Evolutionary conservation across 2,113 vertebrate species (phyloP).

Genomic region (Otis tarda): DNA sequence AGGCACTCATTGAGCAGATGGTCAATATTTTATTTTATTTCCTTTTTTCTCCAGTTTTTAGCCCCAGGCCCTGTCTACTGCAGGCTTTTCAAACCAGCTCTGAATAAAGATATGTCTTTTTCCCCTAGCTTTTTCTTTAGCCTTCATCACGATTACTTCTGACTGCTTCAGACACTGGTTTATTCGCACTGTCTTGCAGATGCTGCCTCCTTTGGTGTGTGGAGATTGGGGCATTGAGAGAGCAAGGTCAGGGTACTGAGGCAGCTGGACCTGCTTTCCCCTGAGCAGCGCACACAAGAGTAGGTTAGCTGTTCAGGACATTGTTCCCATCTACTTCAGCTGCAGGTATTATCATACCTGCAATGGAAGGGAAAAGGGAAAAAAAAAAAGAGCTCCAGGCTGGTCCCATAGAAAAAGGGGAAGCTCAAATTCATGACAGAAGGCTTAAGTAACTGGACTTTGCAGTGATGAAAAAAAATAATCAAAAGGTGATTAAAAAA

Average conservation of each 20-base stretch:
- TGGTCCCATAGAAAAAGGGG: not conserved
- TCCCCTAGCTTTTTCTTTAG: not conserved
- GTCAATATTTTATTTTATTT: constrained; percentile 7
- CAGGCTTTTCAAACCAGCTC: not conserved
- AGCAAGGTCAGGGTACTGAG: not conserved
- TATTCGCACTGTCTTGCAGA: not conserved
- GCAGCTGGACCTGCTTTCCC: not conserved
- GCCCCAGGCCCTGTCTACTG: not conserved
- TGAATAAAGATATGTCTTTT: not conserved
- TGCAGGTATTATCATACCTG: not conserved
- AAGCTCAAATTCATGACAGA: not conserved
- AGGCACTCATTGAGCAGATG: not conserved
- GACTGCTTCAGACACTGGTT: not conserved
- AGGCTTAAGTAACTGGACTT: not conserved
- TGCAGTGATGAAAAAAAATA: not conserved
- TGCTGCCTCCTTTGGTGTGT: not conserved
- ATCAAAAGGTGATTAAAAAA: not conserved
- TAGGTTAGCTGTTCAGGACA: not conserved
- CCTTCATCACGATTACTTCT: not conserved
- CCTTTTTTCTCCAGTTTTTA: not conserved
- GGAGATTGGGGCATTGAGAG: not conserved
- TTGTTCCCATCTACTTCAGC: not conserved
- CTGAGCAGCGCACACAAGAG: not conserved
- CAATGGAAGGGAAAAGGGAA: fast-evolving
- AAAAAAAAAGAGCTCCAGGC: not conserved